phyloP scores from a whole-genome alignment of 2,797 vertebrate species.

The Anas acuta region DNA sequence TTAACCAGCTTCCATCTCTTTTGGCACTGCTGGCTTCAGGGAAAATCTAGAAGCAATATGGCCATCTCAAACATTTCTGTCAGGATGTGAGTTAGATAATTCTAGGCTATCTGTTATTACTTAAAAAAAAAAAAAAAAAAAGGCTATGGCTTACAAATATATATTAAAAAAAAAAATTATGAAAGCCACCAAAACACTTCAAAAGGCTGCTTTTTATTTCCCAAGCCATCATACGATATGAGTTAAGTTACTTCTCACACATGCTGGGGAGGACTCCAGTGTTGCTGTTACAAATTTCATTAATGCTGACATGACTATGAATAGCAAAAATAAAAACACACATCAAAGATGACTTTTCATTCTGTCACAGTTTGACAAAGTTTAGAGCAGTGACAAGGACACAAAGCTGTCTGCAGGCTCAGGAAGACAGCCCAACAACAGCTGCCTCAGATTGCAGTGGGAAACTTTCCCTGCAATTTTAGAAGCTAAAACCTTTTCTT shows the following conservation, averaged over 20 bases:
- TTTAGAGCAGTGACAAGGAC: slow-evolving; percentile 17
- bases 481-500: neutral
- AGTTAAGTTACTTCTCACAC: neutral
- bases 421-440: slow-evolving; percentile 21
- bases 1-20: neutral
- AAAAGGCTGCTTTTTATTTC: slow-evolving; percentile 3
- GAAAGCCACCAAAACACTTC: neutral
- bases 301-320: neutral
- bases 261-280: neutral
- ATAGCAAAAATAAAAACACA: slow-evolving; percentile 34
- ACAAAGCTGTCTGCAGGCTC: neutral
- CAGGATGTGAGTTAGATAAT: neutral
- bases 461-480: neutral
- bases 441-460: neutral
- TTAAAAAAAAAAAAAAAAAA: neutral
- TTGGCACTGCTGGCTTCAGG: neutral
- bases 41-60: neutral
- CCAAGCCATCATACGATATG: neutral
- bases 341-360: slow-evolving; percentile 4
- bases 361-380: neutral
- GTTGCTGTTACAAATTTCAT: slow-evolving; percentile 1
- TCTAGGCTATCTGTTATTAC: neutral
- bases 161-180: neutral
- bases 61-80: neutral
- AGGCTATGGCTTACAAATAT: neutral